Conservation (phyloP, 2,113 vertebrate species). For the Leucopsar rothschildi region DNA sequence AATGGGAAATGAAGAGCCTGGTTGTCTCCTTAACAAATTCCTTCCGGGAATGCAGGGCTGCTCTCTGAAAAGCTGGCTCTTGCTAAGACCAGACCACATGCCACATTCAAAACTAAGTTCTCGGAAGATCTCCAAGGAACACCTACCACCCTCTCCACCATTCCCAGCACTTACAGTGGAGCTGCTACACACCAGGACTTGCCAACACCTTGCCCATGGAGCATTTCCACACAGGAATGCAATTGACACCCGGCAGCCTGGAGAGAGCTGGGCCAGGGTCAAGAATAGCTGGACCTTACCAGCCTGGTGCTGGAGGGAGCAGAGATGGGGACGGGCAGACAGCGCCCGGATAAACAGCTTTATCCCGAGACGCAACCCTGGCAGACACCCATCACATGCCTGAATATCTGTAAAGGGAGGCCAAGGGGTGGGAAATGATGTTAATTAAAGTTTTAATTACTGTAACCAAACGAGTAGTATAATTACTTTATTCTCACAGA, state of each 20-base stretch:
- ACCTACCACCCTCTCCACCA: neutral
- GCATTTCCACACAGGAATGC: neutral
- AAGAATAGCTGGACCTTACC: neutral
- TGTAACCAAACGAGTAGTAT: constrained; percentile 70
- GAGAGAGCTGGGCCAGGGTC: neutral
- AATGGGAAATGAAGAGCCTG: neutral
- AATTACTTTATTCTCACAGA: constrained; percentile 72
- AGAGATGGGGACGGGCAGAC: neutral
- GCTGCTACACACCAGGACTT: neutral
- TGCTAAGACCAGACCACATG: neutral
- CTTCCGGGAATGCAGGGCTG: neutral
- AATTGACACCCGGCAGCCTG: neutral
- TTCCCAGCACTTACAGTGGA: neutral
- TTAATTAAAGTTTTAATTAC: constrained; percentile 77
- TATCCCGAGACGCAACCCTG: neutral
- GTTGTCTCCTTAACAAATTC: neutral
- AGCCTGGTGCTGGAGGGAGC: neutral
- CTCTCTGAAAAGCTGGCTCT: neutral
- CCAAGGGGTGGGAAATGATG: constrained; percentile 63
- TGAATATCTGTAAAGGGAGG: constrained; percentile 39
- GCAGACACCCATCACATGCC: neutral
- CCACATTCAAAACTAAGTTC: neutral
- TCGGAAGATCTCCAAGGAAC: neutral
- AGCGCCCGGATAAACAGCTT: neutral
- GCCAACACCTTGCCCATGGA: neutral